A percentile compares a stretch with the other conserved stretches of the same genome.
Evolutionary conservation across 2,113 vertebrate species (phyloP).

Genomic region (Cyanoramphus novaezelandiae): DNA sequence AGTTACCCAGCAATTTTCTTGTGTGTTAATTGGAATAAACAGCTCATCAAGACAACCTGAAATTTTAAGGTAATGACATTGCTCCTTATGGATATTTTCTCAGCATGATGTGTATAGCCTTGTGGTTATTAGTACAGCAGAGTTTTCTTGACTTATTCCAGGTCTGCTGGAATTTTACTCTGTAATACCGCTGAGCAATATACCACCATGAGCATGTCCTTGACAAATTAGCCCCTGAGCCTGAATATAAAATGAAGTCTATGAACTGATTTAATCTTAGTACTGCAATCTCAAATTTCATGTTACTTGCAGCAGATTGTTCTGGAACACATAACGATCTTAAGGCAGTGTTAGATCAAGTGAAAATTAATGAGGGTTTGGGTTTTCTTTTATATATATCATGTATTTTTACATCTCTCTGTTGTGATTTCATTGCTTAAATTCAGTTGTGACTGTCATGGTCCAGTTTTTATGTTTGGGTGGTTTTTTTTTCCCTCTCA

Average conservation of each 20-base stretch:
- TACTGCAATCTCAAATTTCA: neutral
- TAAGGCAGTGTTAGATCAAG: neutral
- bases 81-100: slow-evolving; percentile 38
- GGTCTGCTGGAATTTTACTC: slow-evolving; percentile 38
- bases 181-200: neutral
- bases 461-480: neutral
- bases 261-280: neutral
- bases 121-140: slow-evolving; percentile 39
- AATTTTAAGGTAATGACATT: slow-evolving; percentile 47
- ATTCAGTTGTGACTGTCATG: neutral
- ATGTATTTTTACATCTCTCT: neutral
- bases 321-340: neutral
- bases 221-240: slow-evolving; percentile 33
- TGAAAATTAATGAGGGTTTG: neutral
- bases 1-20: slow-evolving; percentile 41
- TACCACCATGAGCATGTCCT: neutral
- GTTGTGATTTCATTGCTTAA: neutral
- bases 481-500: neutral
- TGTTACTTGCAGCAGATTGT: neutral
- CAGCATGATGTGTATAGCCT: slow-evolving; percentile 30
- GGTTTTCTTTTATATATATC: neutral
- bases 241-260: neutral
- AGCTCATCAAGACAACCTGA: slow-evolving; percentile 58
- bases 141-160: slow-evolving; percentile 26
- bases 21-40: slow-evolving; percentile 61